Percentiles rank a stretch among this genome's conserved stretches.
Conservation (phyloP, 2,797 vertebrate species). For the Microctenopoma steveboyesi region DNA sequence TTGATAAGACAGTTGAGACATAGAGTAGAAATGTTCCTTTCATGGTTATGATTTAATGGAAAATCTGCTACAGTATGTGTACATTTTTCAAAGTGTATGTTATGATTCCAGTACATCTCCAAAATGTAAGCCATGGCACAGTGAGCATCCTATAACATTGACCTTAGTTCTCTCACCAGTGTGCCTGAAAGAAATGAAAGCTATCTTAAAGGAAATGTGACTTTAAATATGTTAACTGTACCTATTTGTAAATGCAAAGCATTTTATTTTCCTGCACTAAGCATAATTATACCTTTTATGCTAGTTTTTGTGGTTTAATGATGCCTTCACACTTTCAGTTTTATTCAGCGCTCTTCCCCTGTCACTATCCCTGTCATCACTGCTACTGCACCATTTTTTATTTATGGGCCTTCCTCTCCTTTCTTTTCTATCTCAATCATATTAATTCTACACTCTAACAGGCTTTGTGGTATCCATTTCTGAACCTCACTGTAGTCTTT, state of each 20-base stretch:
- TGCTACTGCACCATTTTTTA: constrained; percentile 66
- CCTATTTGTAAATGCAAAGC: constrained; percentile 4
- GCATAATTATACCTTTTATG: constrained; percentile 22
- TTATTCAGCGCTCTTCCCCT: constrained; percentile 51
- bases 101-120: background rate
- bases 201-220: constrained; percentile 24
- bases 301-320: constrained; percentile 11
- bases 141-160: background rate
- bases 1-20: constrained; percentile 32
- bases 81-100: constrained; percentile 9
- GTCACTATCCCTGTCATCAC: constrained; percentile 59
- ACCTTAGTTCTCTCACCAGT: constrained; percentile 3
- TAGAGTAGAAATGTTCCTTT: constrained; percentile 13
- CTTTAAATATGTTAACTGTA: constrained; percentile 25
- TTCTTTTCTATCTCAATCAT: constrained; percentile 32
- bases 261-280: constrained; percentile 14
- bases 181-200: constrained; percentile 15
- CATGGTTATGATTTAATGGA: constrained; percentile 5
- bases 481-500: background rate
- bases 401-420: constrained; percentile 54
- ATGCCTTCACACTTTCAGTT: constrained; percentile 34
- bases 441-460: constrained; percentile 47
- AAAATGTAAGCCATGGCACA: constrained; percentile 2
- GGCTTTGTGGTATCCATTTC: constrained; percentile 17
- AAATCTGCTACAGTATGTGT: background rate